Conservation (phyloP, 2,113 vertebrate species). For the Dendropsophus ebraccatus region DNA sequence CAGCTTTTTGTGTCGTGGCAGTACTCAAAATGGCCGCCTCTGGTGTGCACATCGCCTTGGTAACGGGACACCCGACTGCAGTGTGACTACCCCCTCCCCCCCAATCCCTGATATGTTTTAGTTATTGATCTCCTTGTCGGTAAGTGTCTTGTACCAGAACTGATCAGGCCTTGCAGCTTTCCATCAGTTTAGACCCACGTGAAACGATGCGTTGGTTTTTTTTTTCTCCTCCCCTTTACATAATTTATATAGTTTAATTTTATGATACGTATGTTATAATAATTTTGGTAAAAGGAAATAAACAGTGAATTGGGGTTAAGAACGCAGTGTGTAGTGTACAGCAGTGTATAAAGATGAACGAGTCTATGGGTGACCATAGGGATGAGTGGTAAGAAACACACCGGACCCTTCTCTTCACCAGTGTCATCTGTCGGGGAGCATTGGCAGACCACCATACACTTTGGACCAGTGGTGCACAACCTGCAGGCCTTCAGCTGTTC, state of each 20-base stretch:
- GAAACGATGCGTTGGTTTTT: neutral
- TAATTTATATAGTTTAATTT: slow-evolving; percentile 41
- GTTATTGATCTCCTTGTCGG: neutral
- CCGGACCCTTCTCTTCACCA: no score
- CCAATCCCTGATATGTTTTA: neutral
- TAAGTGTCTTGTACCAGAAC: neutral
- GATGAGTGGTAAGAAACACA: no score
- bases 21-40: neutral
- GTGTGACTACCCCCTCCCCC: no score
- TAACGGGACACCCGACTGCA: neutral
- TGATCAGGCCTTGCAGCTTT: neutral
- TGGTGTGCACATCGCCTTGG: neutral
- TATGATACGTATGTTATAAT: slow-evolving; percentile 17
- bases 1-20: no score
- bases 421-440: no score
- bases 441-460: no score
- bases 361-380: no score
- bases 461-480: no score
- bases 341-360: no score
- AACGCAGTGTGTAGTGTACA: neutral
- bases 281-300: slow-evolving; percentile 18
- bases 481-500: no score
- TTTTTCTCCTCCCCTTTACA: neutral
- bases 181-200: neutral
- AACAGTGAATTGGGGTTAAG: neutral